Conservation (phyloP, 2,797 vertebrate genomes). For the Heliangelus exortis region DNA sequence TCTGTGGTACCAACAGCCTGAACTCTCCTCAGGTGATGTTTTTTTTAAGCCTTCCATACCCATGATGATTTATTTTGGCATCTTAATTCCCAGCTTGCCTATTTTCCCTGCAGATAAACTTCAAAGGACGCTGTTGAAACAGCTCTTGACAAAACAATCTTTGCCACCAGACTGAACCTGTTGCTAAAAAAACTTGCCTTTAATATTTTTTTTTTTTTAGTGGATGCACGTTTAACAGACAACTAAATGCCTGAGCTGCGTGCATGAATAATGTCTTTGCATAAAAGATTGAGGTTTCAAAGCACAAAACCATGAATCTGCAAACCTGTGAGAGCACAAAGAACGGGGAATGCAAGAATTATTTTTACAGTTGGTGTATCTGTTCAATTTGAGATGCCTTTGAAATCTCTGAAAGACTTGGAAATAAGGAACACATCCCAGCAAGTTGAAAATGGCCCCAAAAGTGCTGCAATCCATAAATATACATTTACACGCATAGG, state of each 20-base stretch:
- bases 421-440: not conserved
- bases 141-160: not conserved
- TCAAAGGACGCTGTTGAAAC: not conserved
- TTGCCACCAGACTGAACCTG: not conserved
- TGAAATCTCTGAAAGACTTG: not conserved
- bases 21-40: fast-evolving
- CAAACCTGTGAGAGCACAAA: not conserved
- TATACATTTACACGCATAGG: not conserved
- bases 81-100: fast-evolving
- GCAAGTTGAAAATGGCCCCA: not conserved
- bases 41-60: not conserved
- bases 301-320: not conserved
- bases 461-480: not conserved
- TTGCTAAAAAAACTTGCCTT: not conserved
- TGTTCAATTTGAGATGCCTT: not conserved
- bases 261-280: not conserved
- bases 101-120: not conserved
- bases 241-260: not conserved
- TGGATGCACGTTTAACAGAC: not conserved
- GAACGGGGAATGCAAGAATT: not conserved
- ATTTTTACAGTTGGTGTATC: not conserved
- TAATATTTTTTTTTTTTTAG: not conserved
- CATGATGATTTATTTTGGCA: fast-evolving
- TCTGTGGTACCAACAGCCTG: not conserved
- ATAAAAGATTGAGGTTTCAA: not conserved